Evolutionary conservation across 2,797 vertebrate species (phyloP).

Genomic region (Poecile montanus): DNA sequence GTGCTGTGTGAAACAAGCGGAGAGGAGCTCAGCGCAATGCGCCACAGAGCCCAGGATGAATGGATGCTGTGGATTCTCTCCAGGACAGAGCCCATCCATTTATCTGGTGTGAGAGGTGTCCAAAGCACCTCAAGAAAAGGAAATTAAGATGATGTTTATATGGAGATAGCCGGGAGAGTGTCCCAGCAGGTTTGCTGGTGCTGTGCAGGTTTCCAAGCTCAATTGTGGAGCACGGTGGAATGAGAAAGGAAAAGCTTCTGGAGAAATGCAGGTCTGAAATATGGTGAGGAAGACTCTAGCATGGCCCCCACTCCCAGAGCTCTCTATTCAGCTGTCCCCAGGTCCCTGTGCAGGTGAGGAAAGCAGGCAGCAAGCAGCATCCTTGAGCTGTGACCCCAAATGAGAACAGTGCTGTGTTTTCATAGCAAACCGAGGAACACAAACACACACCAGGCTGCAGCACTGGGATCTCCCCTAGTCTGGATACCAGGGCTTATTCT

Average conservation of each 20-base stretch:
- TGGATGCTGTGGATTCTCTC: not conserved
- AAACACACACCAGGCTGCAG: not conserved
- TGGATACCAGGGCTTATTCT: not conserved
- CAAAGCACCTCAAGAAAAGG: slow-evolving; percentile 33
- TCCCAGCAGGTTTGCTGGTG: not conserved
- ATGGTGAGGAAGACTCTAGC: not conserved
- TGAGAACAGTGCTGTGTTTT: not conserved
- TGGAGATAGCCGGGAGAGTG: not conserved
- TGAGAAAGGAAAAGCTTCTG: slow-evolving; percentile 39
- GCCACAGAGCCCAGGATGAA: not conserved
- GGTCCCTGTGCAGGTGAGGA: slow-evolving; percentile 27
- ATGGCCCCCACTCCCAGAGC: not conserved
- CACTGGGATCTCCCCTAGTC: not conserved
- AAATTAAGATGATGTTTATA: slow-evolving; percentile 21
- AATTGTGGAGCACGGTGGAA: not conserved
- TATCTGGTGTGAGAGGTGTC: not conserved
- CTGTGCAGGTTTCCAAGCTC: not conserved
- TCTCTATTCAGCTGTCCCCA: not conserved
- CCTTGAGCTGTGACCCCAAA: slow-evolving; percentile 4
- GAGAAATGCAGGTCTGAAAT: slow-evolving; percentile 22
- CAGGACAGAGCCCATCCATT: not conserved
- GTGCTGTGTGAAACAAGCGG: not conserved
- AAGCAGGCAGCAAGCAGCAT: slow-evolving; percentile 56
- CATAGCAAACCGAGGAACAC: not conserved
- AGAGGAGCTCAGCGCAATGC: not conserved